Evolutionary conservation across 2,113 vertebrate genomes (phyloP).

Genomic region (Eptesicus fuscus): DNA sequence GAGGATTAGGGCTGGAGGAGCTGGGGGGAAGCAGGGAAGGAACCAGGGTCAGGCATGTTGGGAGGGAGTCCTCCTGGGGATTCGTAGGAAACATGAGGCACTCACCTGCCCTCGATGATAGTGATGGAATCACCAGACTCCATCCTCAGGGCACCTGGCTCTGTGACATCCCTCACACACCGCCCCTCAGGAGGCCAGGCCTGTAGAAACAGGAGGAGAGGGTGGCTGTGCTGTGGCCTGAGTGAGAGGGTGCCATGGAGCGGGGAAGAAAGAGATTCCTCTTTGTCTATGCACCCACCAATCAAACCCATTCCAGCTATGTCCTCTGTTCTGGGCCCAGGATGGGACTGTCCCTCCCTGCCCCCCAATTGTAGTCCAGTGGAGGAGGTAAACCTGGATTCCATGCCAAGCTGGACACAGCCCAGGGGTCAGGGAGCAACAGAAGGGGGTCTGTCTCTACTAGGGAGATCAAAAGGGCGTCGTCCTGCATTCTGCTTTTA

Average conservation of each 20-base stretch:
- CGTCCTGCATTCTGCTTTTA: background rate
- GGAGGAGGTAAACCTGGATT: background rate
- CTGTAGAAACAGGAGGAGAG: conserved; percentile 70
- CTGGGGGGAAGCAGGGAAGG: background rate
- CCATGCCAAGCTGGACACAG: background rate
- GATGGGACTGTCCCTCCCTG: background rate
- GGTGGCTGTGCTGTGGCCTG: background rate
- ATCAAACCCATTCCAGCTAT: background rate
- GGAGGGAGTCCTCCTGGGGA: background rate
- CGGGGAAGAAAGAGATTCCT: background rate
- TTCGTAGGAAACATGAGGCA: background rate
- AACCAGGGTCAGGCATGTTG: background rate
- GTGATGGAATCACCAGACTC: conserved; percentile 85
- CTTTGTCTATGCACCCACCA: background rate
- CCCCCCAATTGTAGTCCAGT: background rate
- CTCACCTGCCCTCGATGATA: conserved; percentile 83
- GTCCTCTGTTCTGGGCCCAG: background rate
- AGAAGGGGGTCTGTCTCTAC: background rate
- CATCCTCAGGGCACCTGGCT: conserved; percentile 85
- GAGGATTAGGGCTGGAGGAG: background rate
- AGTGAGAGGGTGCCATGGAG: background rate
- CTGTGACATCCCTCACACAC: conserved; percentile 81
- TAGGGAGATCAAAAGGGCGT: background rate
- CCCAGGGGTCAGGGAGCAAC: background rate
- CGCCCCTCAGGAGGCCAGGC: conserved; percentile 85